Conservation (phyloP, 2,113 vertebrate species). For the Rhodinocichla rosea region DNA sequence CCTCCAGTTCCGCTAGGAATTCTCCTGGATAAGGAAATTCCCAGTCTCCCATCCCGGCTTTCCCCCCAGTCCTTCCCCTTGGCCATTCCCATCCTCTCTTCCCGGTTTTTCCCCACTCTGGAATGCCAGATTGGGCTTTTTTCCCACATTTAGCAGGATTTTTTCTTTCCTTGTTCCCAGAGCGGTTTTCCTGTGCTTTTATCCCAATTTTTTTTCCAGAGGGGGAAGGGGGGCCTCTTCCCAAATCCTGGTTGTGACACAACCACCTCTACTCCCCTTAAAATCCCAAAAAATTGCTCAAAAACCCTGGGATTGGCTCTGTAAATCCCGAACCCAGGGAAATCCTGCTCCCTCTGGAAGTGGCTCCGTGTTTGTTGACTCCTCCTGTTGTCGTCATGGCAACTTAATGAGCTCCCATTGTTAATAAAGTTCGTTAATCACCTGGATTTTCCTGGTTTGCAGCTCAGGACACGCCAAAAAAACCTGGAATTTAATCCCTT, state of each 20-base stretch:
- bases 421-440: background rate
- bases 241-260: background rate
- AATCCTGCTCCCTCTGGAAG: background rate
- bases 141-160: background rate
- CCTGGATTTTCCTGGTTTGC: background rate
- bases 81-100: background rate
- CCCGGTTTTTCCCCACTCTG: background rate
- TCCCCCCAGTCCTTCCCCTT: rapidly evolving
- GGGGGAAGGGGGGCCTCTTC: background rate
- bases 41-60: background rate
- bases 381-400: background rate
- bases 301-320: background rate
- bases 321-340: rapidly evolving
- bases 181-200: rapidly evolving
- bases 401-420: background rate
- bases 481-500: background rate
- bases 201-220: background rate
- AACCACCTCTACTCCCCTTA: rapidly evolving
- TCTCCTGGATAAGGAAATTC: background rate
- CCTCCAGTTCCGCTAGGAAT: slow-evolving; percentile 89
- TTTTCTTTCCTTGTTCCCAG: rapidly evolving
- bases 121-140: background rate
- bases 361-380: background rate
- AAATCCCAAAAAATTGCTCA: background rate
- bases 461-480: background rate